These are phyloP conservation scores for Redunca redunca DNA, from an alignment of 2,113 vertebrate species.

Conservation along the genomic window DNA sequence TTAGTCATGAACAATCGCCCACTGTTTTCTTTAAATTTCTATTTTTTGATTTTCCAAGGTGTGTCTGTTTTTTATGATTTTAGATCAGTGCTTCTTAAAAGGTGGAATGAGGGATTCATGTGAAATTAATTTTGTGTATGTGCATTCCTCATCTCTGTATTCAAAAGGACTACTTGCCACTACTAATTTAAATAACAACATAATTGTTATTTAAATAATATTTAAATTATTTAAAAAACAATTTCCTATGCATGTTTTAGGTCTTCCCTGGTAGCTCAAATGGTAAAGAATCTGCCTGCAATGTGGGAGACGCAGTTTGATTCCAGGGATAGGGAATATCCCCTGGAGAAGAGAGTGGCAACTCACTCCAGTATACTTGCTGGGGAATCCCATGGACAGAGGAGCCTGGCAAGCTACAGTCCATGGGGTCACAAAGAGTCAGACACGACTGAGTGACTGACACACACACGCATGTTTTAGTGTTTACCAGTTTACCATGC, in stretches of 20 bases:
- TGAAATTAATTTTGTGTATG: neutral
- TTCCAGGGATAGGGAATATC: neutral
- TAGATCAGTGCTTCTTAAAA: neutral
- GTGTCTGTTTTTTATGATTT: neutral
- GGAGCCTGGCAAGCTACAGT: neutral
- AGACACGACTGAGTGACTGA: neutral
- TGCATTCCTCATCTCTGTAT: neutral
- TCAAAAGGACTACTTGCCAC: neutral
- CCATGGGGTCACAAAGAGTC: neutral
- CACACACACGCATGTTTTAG: neutral
- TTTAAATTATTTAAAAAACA: neutral
- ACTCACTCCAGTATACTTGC: neutral
- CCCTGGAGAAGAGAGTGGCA: neutral
- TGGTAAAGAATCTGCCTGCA: neutral
- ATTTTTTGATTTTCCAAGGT: neutral
- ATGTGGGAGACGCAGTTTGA: accelerated
- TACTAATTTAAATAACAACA: neutral
- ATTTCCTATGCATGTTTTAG: neutral
- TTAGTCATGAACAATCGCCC: neutral
- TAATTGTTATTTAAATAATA: neutral
- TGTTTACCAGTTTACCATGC: neutral
- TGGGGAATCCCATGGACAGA: neutral
- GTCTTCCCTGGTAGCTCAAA: neutral
- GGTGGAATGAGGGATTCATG: neutral
- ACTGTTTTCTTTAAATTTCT: neutral